phyloP scores from a whole-genome alignment of 2,113 vertebrate genomes.

The mouse (Mus musculus) region DNA sequence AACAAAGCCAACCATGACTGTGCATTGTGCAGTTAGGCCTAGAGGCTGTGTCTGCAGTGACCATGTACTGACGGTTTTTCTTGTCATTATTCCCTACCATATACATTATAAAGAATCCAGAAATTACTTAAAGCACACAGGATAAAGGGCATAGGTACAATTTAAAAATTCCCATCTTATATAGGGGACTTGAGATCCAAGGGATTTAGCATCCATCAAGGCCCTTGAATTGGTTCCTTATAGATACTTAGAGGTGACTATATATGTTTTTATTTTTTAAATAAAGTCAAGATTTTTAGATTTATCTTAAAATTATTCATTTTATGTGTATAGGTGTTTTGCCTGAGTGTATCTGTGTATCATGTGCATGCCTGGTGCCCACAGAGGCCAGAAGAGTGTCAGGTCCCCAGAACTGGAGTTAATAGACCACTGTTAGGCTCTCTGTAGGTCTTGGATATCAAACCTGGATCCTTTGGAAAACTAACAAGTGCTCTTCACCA shows the following conservation, averaged over 20 bases:
- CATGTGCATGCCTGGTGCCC: not conserved
- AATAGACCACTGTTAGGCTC: not conserved
- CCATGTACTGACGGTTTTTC: not conserved
- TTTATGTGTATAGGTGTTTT: not conserved
- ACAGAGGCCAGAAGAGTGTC: not conserved
- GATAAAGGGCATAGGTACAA: not conserved
- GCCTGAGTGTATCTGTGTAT: not conserved
- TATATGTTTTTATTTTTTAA: not conserved
- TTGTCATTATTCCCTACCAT: not conserved
- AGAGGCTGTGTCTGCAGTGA: not conserved
- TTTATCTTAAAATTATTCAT: not conserved
- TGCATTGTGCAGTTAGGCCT: not conserved
- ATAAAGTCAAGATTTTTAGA: not conserved
- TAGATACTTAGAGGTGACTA: not conserved
- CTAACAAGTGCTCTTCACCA: not conserved
- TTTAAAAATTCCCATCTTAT: not conserved
- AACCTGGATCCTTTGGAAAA: not conserved
- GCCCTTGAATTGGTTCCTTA: not conserved
- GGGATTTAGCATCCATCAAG: not conserved
- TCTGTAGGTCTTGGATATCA: not conserved
- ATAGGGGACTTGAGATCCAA: not conserved
- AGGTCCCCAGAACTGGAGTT: not conserved
- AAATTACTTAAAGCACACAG: not conserved
- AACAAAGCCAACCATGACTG: not conserved
- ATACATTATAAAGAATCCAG: not conserved